Evolutionary conservation across 2,888 invertebrate species (phyloP), one percentile per base, ranked within the genome.

Genomic region (Lepidonotus clava): DNA sequence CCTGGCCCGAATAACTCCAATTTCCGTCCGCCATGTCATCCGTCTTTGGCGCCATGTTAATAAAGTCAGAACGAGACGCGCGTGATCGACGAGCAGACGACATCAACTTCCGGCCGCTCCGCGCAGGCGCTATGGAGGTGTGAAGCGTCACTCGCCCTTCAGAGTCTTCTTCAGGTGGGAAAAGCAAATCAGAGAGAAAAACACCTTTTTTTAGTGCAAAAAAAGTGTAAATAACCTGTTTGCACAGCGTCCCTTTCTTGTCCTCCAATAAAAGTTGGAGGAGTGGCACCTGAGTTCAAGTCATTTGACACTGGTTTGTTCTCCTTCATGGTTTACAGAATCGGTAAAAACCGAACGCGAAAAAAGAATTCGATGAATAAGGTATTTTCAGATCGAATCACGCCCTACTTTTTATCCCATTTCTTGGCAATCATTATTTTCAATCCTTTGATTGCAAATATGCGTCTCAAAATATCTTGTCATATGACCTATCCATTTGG

Each of bases 21-120:
- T 61, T 61, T 61, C 61, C 61, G 61, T 24, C 28, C 28, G 61
- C n/a, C 4, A 24, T 32, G 61, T 61, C 61, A 61, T 24, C 61
- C 8, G 56, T 61, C 24, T 24, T 32, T 32, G 24, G 21, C 61
- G 24, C 61, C 61, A 61, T 61, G 61, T 61, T 61, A 61, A 61
- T 61, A 61, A 61, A 61, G 61, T 61, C 61, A 61, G n/a, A 8
- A 61, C 61, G 61, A 61, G 61, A 32, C 11, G 8, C n/a, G 24
- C 61, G 61, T 61, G 61, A 61, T 61, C 61, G 61, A 61, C 28
- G 61, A 61, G 61, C 24, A 24, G 21, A 24, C 61, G 61, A 61
- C 61, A n/a, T 61, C 61, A 24, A 61, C 61, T 61, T 61, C 61
- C 61, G 8, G 61, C 28, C 61, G 28, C 28, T 24, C 2, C 24